Base-by-base conservation (phyloP, 2,888 invertebrate genomes). In the Lasioglossum zephyrum region DNA sequence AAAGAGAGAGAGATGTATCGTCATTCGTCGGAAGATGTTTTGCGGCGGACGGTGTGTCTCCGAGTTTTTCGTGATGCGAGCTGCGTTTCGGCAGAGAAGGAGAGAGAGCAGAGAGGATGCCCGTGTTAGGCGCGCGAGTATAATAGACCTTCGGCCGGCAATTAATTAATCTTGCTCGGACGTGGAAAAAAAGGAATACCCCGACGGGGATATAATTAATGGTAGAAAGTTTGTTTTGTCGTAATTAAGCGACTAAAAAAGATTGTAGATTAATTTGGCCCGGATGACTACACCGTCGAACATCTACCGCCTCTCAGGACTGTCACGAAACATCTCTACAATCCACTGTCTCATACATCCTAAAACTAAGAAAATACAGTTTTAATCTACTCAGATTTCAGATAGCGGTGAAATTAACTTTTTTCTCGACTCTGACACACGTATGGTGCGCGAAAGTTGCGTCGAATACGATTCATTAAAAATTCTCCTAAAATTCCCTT, bases 11-110 rank as follows among this genome's bases (percentile, higher is more conserved):
- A 69, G 84, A 83, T 76, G 85, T 91, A 91, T 90, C 89, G 89
- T 86, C 91, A 87, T 91, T 88, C 87, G 91, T 87, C 74, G 85
- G 84, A 82, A 78, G 87, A 83, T 87, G 87, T 91, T 90, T 91
- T 90, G 87, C 77, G 63, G 63, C 8, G 60, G 26, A 63, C 60
- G 26, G 16, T 60, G 80, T 84, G 88, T 88, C 82, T 76, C 83
- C 85, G 36, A 73, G 39, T 89, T 91, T 87, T 91, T 90, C 79
- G 63, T 18, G 22, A 0, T 44, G 53, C 36, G n/a, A 18, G 76
- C 73, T 86, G 79, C 87, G 78, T 88, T 85, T 87, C 79, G 75
- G 22, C 36, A 16, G 16, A 63, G 60, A 26, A 36, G 36, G 49
- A 26, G 44, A 44, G 13, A 16, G 44, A 26, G n/a, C 18, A 5